Evolutionary conservation across 2,797 vertebrate genomes (phyloP).

Genomic region (Nothura maculosa): DNA sequence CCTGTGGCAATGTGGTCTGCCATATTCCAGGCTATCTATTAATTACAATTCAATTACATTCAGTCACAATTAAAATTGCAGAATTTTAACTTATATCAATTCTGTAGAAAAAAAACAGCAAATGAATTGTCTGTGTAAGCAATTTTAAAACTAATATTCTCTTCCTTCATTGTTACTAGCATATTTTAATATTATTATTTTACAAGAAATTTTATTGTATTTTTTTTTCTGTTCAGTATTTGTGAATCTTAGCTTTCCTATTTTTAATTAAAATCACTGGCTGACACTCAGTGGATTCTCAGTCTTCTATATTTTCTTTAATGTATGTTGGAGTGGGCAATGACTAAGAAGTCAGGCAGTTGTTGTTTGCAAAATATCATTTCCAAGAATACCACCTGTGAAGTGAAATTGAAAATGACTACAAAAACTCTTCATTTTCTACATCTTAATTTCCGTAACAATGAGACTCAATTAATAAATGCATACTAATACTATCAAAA

Average conservation of each 20-base stretch:
- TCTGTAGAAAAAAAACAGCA: neutral
- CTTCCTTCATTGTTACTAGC: neutral
- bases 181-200: neutral
- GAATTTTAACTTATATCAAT: neutral
- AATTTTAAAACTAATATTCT: neutral
- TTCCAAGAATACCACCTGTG: neutral
- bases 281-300: neutral
- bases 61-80: neutral
- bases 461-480: neutral
- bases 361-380: neutral
- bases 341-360: neutral
- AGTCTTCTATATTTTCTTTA: neutral
- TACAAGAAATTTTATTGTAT: too few species aligned
- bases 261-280: neutral
- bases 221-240: neutral
- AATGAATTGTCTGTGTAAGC: neutral
- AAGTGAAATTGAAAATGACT: neutral
- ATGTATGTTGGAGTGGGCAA: neutral
- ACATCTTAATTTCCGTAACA: neutral
- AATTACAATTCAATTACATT: neutral
- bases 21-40: neutral
- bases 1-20: fast-evolving
- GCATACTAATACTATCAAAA: neutral
- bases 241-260: neutral
- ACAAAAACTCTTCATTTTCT: neutral